Evolutionary conservation across 2,113 vertebrate species (phyloP).

Genomic region (Prunella himalayana): DNA sequence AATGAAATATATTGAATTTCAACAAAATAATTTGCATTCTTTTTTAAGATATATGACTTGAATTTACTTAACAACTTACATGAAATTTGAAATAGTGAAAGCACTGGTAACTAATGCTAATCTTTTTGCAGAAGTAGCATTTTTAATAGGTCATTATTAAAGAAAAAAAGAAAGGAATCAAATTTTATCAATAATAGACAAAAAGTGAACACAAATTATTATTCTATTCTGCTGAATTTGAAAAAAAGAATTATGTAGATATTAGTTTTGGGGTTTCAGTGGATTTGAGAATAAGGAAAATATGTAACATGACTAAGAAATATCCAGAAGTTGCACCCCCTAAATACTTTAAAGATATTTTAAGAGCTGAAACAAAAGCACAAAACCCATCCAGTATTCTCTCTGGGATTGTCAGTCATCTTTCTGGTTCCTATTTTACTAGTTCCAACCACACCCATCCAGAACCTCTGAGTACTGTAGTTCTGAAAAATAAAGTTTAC

Average conservation of each 20-base stretch:
- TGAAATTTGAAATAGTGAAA: background rate
- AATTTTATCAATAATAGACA: background rate
- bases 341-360: background rate
- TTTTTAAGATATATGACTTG: background rate
- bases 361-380: background rate
- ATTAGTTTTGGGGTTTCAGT: background rate
- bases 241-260: background rate
- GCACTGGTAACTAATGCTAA: fast-evolving
- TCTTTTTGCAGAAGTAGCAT: background rate
- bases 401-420: background rate
- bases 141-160: background rate
- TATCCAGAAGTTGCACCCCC: fast-evolving
- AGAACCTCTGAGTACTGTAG: background rate
- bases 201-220: background rate
- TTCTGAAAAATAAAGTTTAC: background rate
- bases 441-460: background rate
- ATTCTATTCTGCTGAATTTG: background rate
- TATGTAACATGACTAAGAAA: background rate
- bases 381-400: background rate
- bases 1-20: background rate
- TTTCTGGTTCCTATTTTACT: background rate
- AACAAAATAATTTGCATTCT: fast-evolving
- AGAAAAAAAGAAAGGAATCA: background rate
- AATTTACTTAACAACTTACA: background rate
- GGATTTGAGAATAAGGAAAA: background rate